Base-by-base conservation (phyloP, 2,888 invertebrate genomes). In the Apoderus coryli region DNA sequence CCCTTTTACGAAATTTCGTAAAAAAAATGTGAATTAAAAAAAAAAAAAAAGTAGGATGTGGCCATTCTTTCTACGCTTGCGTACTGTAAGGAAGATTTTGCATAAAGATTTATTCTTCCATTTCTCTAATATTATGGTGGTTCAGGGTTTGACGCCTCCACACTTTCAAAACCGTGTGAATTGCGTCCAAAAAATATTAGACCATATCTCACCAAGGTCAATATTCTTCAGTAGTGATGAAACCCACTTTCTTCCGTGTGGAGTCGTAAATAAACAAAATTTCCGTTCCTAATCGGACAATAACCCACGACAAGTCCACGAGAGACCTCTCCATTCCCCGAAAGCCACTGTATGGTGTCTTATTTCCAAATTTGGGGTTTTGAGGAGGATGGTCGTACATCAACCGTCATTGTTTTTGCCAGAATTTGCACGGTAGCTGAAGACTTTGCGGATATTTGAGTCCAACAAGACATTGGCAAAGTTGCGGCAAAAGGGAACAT, bases 41-140 rank as follows among this genome's bases (percentile, higher is more conserved):
- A n/a, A n/a, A n/a, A n/a, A n/a, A n/a, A n/a, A n/a, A n/a, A n/a
- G n/a, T n/a, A n/a, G n/a, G n/a, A n/a, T n/a, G n/a, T n/a, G n/a
- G n/a, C n/a, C n/a, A n/a, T n/a, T n/a, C n/a, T n/a, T n/a, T n/a
- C n/a, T n/a, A n/a, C n/a, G n/a, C n/a, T n/a, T n/a, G n/a, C n/a
- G n/a, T n/a, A n/a, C 9, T 25, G 9, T 25, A 25, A n/a, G 25
- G 9, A 25, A 10, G n/a, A 10, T 25, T 25, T 25, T 6, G 25
- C 25, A 25, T 25, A 25, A 25, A 10, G 10, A 25, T 19, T 19
- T 19, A 19, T 19, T 19, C 19, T 19, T 19, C 19, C 19, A 19
- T 19, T n/a, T n/a, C 19, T 19, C 6, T 19, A 19, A 19, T 6
- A 19, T 19, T 19, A 19, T 19, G 19, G 19, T 19, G 19, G 19